Base-by-base conservation (phyloP, 2,888 invertebrate genomes). In the Rhagium mordax region DNA sequence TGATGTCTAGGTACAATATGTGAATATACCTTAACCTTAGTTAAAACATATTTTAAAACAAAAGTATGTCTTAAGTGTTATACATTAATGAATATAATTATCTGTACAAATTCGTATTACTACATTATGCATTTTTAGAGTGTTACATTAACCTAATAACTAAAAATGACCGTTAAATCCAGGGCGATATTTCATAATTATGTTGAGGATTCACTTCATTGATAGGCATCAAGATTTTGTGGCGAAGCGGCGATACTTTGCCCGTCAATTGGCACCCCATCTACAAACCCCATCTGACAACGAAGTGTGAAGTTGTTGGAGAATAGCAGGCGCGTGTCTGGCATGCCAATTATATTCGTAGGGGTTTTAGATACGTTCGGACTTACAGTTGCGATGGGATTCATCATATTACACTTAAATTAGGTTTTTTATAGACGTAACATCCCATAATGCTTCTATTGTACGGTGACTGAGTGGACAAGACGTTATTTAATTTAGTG, bases 251-350 rank as follows among this genome's bases (percentile, higher is more conserved):
- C 77, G 79, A 79, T 78, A 77, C 80, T 75, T 79, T 78, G 70
- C 67, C 72, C 79, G 76, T 78, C 79, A 81, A 81, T 80, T 79
- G 78, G 65, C 72, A 68, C 76, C 78, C 73, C 76, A 71, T 71
- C 74, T 65, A 72, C 68, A 69, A 74, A 71, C 71, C 68, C 71
- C 49, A 64, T 33, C 71, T 57, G 68, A 71, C 72, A 71, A 29
- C 73, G 73, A 60, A 71, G 74, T 73, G 75, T 70, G 75, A 74
- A 75, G 77, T 77, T 74, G 85, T 84, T 84, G 83, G 85, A 84
- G 84, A 87, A 87, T 86, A 83, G 87, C 83, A 78, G 77, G 79
- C 76, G 82, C 87, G 86, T 87, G 87, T 79, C 81, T 78, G 70
- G 86, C 82, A 83, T 85, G 77, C 76, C 79, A 81, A 83, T 77